Conservation (phyloP, 2,888 invertebrate genomes). For the Baccha elongata region DNA sequence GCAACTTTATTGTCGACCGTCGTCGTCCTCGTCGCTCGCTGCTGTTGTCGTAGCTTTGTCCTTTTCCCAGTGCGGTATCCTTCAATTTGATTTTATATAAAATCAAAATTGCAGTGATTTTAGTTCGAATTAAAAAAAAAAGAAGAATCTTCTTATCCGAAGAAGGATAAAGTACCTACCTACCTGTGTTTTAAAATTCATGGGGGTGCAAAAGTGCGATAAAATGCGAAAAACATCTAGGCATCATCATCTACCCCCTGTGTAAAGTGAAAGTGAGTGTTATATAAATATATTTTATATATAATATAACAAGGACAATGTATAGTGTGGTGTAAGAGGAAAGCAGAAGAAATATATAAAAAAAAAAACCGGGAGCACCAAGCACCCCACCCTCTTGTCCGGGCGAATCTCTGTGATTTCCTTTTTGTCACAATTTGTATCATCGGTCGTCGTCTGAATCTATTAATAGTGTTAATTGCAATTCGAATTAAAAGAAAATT, state of each 20-base stretch:
- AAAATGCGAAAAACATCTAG: conserved; percentile 63
- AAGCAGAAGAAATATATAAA: conserved; percentile 3
- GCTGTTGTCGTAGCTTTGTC: conserved; percentile 35
- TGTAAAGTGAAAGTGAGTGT: conserved; percentile 73
- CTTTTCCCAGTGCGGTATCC: conserved; percentile 34
- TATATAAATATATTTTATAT: conserved; percentile 66
- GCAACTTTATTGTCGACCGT: conserved; percentile 37
- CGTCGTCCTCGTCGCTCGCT: conserved; percentile 17
- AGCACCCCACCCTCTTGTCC: conserved; percentile 34
- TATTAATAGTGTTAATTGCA: conserved; percentile 13
- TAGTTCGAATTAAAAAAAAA: background rate
- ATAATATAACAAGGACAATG: conserved; percentile 65
- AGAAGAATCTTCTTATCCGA: conserved; percentile 25
- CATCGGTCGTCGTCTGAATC: conserved; percentile 14
- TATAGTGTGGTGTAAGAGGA: conserved; percentile 38
- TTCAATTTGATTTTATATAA: conserved; percentile 7
- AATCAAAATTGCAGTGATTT: conserved; percentile 7
- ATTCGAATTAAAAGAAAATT: conserved; percentile 1
- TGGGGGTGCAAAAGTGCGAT: conserved; percentile 55
- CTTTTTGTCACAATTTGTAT: conserved; percentile 23
- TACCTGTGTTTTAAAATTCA: conserved; percentile 34
- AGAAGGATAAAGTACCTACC: conserved; percentile 10
- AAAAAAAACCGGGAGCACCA: conserved; percentile 49
- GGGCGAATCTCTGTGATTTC: conserved; percentile 25
- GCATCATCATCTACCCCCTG: conserved; percentile 51